These are phyloP conservation scores for Prietella phreatophila DNA, from an alignment of 2,113 vertebrate genomes.

Conservation along the genomic window DNA sequence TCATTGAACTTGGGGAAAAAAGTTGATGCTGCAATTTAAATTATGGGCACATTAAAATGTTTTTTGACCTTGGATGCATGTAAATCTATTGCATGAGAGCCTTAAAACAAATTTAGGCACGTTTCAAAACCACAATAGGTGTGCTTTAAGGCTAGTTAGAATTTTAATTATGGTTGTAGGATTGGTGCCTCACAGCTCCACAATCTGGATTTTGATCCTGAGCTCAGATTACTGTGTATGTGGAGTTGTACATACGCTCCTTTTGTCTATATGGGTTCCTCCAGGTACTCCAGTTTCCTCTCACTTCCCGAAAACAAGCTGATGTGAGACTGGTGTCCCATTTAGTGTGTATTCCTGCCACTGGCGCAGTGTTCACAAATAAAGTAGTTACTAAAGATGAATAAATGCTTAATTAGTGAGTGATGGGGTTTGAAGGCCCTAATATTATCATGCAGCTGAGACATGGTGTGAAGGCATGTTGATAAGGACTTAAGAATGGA, in stretches of 20 bases:
- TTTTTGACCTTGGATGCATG: no score
- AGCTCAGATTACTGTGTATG: neutral
- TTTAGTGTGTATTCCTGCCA: neutral
- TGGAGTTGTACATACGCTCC: neutral
- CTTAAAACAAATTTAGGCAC: no score
- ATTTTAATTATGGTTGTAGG: neutral
- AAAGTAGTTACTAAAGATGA: neutral
- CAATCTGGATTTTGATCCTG: neutral
- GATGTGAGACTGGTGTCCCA: neutral
- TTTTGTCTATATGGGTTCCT: neutral
- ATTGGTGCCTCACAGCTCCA: neutral
- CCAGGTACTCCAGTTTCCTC: neutral
- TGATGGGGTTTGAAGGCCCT: neutral
- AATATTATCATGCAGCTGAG: neutral
- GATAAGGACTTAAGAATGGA: neutral
- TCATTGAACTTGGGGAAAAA: no score
- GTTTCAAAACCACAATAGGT: no score
- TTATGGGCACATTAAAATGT: no score
- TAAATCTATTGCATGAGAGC: no score
- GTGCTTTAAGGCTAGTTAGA: neutral
- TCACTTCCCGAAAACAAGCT: neutral
- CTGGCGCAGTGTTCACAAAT: neutral
- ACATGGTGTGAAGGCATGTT: neutral
- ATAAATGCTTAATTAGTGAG: neutral
- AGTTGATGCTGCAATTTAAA: no score